These are phyloP conservation scores for Glaucidium brasilianum DNA, from an alignment of 2,113 vertebrate species.

Conservation along the genomic window DNA sequence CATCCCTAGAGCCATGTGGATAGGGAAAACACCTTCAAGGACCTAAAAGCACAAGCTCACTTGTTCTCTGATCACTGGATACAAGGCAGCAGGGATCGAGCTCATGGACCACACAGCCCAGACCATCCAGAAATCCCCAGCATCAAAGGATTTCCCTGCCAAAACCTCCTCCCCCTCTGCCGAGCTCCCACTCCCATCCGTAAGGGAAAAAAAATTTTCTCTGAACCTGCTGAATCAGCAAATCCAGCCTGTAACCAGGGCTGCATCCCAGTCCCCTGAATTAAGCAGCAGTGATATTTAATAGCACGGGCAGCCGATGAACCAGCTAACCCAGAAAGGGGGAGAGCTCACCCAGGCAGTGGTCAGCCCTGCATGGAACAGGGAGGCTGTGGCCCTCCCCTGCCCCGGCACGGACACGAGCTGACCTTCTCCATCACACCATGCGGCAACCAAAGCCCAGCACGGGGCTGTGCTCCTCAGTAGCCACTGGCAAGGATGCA, in stretches of 20 bases:
- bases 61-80: accelerated
- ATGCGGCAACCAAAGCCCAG: accelerated
- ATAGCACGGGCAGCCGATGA: accelerated
- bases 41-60: not conserved
- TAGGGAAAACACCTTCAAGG: accelerated
- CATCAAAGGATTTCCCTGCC: not conserved
- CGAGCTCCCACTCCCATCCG: not conserved
- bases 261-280: not conserved
- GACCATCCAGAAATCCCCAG: not conserved
- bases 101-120: not conserved
- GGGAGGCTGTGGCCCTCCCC: not conserved
- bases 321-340: not conserved
- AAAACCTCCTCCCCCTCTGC: not conserved
- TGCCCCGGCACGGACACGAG: not conserved
- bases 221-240: constrained; percentile 19
- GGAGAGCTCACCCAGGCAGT: not conserved
- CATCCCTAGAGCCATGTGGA: accelerated
- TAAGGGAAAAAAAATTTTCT: not conserved
- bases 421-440: not conserved
- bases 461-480: accelerated
- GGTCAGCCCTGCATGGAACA: accelerated
- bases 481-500: not conserved
- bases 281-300: not conserved
- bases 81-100: not conserved
- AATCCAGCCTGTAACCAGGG: not conserved